These are phyloP conservation scores for Ips typographus DNA, from an alignment of 1,140 invertebrate species.

Conservation along the genomic window DNA sequence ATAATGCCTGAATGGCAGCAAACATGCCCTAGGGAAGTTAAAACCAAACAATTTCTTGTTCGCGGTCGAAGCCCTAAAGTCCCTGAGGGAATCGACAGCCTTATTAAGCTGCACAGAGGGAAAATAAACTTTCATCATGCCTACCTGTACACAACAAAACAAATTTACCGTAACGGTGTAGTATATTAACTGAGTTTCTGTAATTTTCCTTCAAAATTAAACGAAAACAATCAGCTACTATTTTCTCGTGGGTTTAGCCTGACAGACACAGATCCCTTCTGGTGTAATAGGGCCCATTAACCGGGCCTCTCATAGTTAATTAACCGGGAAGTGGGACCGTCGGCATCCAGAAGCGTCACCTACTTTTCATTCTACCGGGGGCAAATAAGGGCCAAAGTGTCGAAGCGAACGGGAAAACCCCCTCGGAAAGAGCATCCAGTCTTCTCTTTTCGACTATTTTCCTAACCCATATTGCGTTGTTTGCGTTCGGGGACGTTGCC, in stretches of 20 bases:
- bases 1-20: not conserved
- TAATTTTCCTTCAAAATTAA: too few species aligned
- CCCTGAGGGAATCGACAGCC: conserved; percentile 3
- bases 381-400: conserved; percentile 11
- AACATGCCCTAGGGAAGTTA: not conserved
- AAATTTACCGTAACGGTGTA: not conserved
- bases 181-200: too few species aligned
- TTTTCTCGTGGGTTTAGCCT: too few species aligned
- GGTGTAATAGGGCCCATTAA: conserved; percentile 1
- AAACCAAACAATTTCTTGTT: not conserved
- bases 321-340: conserved; percentile 9
- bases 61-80: not conserved
- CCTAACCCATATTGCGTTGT: conserved; percentile 17
- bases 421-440: conserved; percentile 6
- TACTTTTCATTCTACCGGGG: conserved; percentile 8
- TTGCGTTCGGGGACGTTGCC: conserved; percentile 2
- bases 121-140: conserved; percentile 19
- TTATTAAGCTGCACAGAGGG: conserved; percentile 8
- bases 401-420: conserved; percentile 4
- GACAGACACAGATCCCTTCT: not conserved
- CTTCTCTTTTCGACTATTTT: conserved; percentile 13
- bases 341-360: conserved; percentile 16
- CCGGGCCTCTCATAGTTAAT: conserved; percentile 11
- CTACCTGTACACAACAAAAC: conserved; percentile 1
- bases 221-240: too few species aligned